Base-by-base conservation (phyloP, 30 jellyfish, hydroid and myxozoan genomes). In the Turritopsis rubra region DNA sequence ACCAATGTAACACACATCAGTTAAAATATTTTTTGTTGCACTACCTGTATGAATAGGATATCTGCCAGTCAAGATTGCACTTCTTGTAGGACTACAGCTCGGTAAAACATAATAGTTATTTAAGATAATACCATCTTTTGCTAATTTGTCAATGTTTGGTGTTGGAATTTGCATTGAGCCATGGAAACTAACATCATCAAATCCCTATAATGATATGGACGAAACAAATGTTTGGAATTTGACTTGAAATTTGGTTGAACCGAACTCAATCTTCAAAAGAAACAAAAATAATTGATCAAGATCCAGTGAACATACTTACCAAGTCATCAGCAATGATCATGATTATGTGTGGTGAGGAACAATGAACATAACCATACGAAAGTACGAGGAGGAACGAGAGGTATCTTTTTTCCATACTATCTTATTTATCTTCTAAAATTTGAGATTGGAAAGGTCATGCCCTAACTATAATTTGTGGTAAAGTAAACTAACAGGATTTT, bases 141-240 rank as follows among this genome's bases (percentile, higher is more conserved):
- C 98, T 1, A 92, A 88, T 52, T 23, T 74, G 80, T 92, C 98
- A 30, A 92, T 73, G 70, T 92, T 88, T 4, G 98, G 98, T 17
- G 98, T 92, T 17, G 98, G 98, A 54, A 92, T 92, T 72, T 92
- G 98, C 21, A 75, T 65, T 1, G 96, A 92, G 4, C 98, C 98
- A 88, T 92, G 98, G 79, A 92, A 92, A 80, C 98, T 85, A 75
- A 92, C 98, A 78, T 92, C 98, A 79, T 92, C 85, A 92, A 95
- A 92, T 26, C 98, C 98, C 92, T 85, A n/a, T n/a, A 79, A 68
- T n/a, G 19, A 68, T 13, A 41, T 41, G 60, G 13, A n/a, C n/a
- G 60, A 41, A 41, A 41, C 60, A 41, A 13, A 41, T 3, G 60
- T n/a, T n/a, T n/a, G n/a, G n/a, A n/a, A n/a, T n/a, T n/a, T n/a